Percentiles rank a stretch among this genome's conserved stretches.
phyloP scores from a whole-genome alignment of 2,797 vertebrate genomes.

The Petrocephalus sullivani region DNA sequence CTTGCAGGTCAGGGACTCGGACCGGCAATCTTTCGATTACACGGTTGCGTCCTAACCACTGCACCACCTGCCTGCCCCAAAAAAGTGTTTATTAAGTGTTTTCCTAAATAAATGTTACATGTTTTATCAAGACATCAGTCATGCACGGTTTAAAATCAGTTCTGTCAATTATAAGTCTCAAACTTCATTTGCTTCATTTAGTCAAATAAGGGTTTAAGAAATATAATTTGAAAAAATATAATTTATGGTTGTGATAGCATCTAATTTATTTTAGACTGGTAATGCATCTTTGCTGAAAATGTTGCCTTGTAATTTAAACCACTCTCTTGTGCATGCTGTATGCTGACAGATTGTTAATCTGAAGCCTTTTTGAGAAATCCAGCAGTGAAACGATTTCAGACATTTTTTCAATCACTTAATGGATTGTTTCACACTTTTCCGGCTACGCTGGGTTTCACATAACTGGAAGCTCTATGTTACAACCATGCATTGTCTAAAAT shows the following conservation, averaged over 20 bases:
- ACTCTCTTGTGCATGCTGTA: neutral
- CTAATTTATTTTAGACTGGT: neutral
- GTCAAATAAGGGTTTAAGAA: slow-evolving; percentile 3
- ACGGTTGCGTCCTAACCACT: too few species aligned
- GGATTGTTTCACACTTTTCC: slow-evolving; percentile 17
- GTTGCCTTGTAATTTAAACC: neutral
- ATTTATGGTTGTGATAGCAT: neutral
- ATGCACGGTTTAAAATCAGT: neutral
- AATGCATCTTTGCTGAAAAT: neutral
- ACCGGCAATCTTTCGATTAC: too few species aligned
- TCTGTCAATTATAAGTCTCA: neutral
- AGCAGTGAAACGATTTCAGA: slow-evolving; percentile 9
- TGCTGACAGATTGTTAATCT: neutral
- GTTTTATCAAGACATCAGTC: neutral
- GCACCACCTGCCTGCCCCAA: neutral
- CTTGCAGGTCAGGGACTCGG: too few species aligned
- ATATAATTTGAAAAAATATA: neutral
- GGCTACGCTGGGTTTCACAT: slow-evolving; percentile 14
- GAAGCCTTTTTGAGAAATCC: slow-evolving; percentile 8
- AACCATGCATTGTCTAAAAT: neutral
- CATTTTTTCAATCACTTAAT: slow-evolving; percentile 21
- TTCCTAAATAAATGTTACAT: neutral
- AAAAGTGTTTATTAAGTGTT: neutral
- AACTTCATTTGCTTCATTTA: neutral
- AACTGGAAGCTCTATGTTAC: neutral